These are phyloP conservation scores for Electrophaes corylata DNA, from an alignment of 2,888 invertebrate genomes.

Conservation along the genomic window DNA sequence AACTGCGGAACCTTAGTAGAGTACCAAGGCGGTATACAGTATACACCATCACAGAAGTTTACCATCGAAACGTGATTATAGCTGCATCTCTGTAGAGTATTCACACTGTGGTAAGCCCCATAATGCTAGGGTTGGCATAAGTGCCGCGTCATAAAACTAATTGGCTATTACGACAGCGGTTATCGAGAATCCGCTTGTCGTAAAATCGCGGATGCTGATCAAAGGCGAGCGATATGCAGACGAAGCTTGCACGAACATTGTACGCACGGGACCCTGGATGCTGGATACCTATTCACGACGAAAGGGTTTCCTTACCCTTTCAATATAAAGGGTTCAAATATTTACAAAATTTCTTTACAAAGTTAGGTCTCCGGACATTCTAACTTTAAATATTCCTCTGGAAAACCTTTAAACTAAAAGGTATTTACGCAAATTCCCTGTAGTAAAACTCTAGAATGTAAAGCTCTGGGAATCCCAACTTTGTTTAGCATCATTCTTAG, in stretches of 20 bases:
- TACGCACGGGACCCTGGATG: constrained; percentile 19
- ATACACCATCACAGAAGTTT: not conserved
- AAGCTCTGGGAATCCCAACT: not conserved
- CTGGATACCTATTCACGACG: not conserved
- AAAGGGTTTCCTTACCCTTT: constrained; percentile 5
- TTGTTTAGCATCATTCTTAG: not conserved
- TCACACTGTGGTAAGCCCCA: constrained; percentile 20
- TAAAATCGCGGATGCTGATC: constrained; percentile 50
- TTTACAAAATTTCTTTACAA: constrained; percentile 1
- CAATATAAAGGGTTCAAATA: constrained; percentile 2
- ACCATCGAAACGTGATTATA: not conserved
- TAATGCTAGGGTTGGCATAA: constrained; percentile 45
- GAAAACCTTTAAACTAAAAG: not conserved
- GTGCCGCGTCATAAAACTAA: constrained; percentile 56
- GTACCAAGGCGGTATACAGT: not conserved
- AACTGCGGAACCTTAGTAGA: too few relatives aligned
- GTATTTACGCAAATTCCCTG: not conserved
- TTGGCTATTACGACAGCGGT: constrained; percentile 53
- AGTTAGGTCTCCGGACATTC: not conserved
- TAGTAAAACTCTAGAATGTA: not conserved
- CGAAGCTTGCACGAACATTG: constrained; percentile 30
- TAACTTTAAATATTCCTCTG: not conserved
- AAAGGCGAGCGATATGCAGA: constrained; percentile 49
- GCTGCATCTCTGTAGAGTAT: constrained; percentile 6
- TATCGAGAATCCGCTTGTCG: constrained; percentile 50